Evolutionary conservation across 2,888 invertebrate species (phyloP), one percentile per base, ranked within the genome.

Genomic region (Conchocele bisecta): DNA sequence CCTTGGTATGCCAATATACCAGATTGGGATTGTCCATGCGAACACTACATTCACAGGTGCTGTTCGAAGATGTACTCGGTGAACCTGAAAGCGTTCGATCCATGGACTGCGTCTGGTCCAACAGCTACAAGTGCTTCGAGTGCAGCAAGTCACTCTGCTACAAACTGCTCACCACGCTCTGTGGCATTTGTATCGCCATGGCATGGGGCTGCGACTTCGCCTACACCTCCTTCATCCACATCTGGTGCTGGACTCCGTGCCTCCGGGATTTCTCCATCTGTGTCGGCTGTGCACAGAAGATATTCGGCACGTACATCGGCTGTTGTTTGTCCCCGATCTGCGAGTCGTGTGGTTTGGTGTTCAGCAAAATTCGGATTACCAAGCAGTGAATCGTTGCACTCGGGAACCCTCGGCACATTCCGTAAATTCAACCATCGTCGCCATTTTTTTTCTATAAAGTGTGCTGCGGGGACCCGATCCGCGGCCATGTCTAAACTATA

Each of bases 211-310:
- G 81, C 50, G 66, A 82, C 65, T 85, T 85, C 57, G 85, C 83
- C n/a, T 29, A 94, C 79, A 91, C 95, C 9, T 93, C 95, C 3
- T 84, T 83, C 61, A 54, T 79, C 42, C 94, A 95, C 92, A 94
- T 95, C 84, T 95, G 95, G 95, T 95, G 94, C 86, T 92, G 93
- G 20, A 94, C 93, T 0, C 95, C 95, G 0, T 93, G 93, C 68
- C 90, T 95, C 46, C 92, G 94, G 56, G 93, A 90, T 73, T 93
- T 94, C 89, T 94, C 94, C 91, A 94, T 95, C 84, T 93, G 93
- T 86, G 15, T 71, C n/a, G 69, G 71, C 35, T 75, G 73, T 39
- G 56, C 61, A 54, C 70, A 76, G 71, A 80, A 66, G 60, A 56
- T 74, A 31, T 53, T 93, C 92, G 91, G 94, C 9, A 59, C 72